These are phyloP conservation scores for Pseudomyrmex flavicornis DNA, from an alignment of 1,140 invertebrate species.

Conservation along the genomic window DNA sequence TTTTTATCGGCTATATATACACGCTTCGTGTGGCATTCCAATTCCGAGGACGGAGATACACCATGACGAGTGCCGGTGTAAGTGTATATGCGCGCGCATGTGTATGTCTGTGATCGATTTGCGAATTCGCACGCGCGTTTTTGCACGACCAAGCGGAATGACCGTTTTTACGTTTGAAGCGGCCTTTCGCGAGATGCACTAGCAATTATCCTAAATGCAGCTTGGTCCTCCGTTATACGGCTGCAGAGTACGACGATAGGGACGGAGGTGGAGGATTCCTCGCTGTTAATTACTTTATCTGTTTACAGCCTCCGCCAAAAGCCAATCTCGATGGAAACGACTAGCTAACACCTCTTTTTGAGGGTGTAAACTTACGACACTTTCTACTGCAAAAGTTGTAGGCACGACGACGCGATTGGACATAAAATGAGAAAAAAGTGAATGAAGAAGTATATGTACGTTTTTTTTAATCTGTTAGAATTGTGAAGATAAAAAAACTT, in stretches of 20 bases:
- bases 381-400: constrained; percentile 10
- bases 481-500: neutral
- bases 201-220: constrained; percentile 64
- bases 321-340: constrained; percentile 49
- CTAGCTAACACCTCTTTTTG: constrained; percentile 32
- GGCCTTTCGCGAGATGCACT: constrained; percentile 57
- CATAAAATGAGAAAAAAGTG: neutral
- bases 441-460: too few species aligned
- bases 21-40: constrained; percentile 51
- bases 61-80: neutral
- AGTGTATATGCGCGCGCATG: neutral
- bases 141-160: constrained; percentile 61
- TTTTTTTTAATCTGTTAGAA: neutral
- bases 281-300: constrained; percentile 66
- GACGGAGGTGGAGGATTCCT: neutral
- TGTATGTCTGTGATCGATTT: constrained; percentile 44
- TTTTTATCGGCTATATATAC: constrained; percentile 46
- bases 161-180: constrained; percentile 59
- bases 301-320: constrained; percentile 54
- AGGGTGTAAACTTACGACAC: neutral
- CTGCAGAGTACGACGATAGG: constrained; percentile 15
- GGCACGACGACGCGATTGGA: neutral
- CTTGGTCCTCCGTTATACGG: constrained; percentile 16
- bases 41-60: constrained; percentile 33
- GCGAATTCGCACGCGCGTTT: constrained; percentile 60